These are phyloP conservation scores for Melanerpes formicivorus DNA, from an alignment of 2,113 vertebrate species.

Conservation along the genomic window DNA sequence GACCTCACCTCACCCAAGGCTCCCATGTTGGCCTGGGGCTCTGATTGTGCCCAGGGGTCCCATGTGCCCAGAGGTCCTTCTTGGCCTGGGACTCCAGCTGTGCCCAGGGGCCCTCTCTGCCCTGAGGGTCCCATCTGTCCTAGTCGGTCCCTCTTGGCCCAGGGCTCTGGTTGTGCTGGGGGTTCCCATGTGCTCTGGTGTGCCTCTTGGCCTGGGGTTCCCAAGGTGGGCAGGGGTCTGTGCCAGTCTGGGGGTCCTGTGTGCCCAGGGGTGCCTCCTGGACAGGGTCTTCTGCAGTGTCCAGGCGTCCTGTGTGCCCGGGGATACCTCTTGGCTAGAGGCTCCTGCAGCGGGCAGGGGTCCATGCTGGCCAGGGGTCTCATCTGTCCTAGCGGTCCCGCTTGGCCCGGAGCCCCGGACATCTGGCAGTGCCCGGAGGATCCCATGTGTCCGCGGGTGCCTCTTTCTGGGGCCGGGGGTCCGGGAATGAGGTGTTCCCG, in stretches of 20 bases:
- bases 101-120: not conserved
- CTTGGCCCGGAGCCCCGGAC: not conserved
- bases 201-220: too few species aligned
- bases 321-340: not conserved
- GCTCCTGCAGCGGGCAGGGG: too few species aligned
- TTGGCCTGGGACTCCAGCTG: fast-evolving
- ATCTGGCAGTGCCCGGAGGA: too few species aligned
- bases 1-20: not conserved
- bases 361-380: not conserved
- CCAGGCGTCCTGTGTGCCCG: not conserved
- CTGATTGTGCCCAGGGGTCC: too few species aligned
- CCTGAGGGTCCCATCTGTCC: not conserved
- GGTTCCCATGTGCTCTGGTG: too few species aligned
- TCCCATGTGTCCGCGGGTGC: not conserved
- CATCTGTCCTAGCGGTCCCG: not conserved
- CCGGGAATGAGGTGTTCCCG: not conserved
- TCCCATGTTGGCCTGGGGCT: fast-evolving
- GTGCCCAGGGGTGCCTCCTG: not conserved
- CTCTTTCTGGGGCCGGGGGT: not conserved
- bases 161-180: too few species aligned
- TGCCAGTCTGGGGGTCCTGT: not conserved
- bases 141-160: too few species aligned
- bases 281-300: not conserved
- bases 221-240: not conserved
- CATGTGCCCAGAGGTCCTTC: not conserved